Percentiles rank a stretch among this genome's conserved stretches.
These are phyloP conservation scores for Paramisgurnus dabryanus DNA, from an alignment of 2,113 vertebrate species.

Conservation along the genomic window DNA sequence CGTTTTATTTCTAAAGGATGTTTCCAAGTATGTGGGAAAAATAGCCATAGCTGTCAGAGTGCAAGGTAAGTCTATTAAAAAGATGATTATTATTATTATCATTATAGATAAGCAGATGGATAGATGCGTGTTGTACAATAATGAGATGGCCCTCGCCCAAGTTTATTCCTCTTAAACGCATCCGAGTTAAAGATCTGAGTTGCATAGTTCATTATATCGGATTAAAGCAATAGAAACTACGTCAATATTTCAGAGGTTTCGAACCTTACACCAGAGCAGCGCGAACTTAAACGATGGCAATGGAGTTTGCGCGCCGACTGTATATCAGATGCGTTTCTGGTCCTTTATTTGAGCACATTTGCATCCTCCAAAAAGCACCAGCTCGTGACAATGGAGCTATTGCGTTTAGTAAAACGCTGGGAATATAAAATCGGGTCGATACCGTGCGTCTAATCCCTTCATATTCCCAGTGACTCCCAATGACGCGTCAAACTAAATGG, in stretches of 20 bases:
- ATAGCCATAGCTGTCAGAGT: conserved; percentile 96
- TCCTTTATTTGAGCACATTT: conserved; percentile 10
- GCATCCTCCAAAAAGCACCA: background rate
- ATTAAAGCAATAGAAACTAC: conserved; percentile 49
- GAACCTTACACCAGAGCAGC: conserved; percentile 61
- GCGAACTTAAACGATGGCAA: conserved; percentile 78
- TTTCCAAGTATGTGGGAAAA: conserved; percentile 90
- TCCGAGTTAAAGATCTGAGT: conserved; percentile 8
- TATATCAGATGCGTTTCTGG: conserved; percentile 76
- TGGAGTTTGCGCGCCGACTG: conserved; percentile 86
- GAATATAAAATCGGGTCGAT: background rate
- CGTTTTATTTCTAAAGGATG: conserved; percentile 80
- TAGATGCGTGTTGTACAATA: background rate
- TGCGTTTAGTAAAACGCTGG: background rate
- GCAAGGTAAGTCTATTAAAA: conserved; percentile 83
- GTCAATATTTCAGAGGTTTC: conserved; percentile 43
- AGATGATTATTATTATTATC: conserved; percentile 34
- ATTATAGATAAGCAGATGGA: background rate
- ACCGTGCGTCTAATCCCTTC: background rate
- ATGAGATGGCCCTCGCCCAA: conserved; percentile 27
- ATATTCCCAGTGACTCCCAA: background rate
- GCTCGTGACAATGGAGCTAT: background rate
- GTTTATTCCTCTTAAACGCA: conserved; percentile 23
- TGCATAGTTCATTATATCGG: conserved; percentile 28
- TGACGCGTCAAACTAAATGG: conserved; percentile 11